Evolutionary conservation across 2,888 invertebrate species (phyloP).

Genomic region (Leptopilina syphax): DNA sequence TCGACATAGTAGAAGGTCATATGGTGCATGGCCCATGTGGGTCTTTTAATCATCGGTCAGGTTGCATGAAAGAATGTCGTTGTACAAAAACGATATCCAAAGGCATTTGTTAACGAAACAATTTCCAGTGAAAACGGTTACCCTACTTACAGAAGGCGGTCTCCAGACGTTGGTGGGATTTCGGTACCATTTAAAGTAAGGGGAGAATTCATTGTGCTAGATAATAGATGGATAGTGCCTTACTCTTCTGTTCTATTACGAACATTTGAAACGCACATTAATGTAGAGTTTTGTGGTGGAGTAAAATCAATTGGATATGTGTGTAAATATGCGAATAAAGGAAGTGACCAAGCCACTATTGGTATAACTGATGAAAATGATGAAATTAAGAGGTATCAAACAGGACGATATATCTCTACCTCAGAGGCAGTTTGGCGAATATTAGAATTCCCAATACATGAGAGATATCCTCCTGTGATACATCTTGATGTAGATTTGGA

Average conservation of each 20-base stretch:
- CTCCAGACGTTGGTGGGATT: constrained; percentile 49
- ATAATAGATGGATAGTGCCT: constrained; percentile 60
- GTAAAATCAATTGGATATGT: constrained; percentile 75
- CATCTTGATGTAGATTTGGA: constrained; percentile 63
- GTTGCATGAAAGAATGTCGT: constrained; percentile 72
- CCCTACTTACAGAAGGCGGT: constrained; percentile 65
- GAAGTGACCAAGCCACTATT: constrained; percentile 58
- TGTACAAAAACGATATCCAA: constrained; percentile 72
- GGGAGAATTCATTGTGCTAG: constrained; percentile 31
- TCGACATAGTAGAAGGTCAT: constrained; percentile 52
- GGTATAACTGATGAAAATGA: constrained; percentile 44
- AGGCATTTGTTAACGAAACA: constrained; percentile 61
- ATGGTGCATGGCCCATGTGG: constrained; percentile 73
- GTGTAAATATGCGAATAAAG: constrained; percentile 70
- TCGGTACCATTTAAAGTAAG: constrained; percentile 45
- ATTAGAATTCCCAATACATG: constrained; percentile 61
- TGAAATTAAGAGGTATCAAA: constrained; percentile 61
- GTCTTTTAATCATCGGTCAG: constrained; percentile 63
- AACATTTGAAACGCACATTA: constrained; percentile 68
- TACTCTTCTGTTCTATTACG: constrained; percentile 58
- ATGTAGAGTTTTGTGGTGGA: constrained; percentile 74
- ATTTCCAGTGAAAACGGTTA: constrained; percentile 66
- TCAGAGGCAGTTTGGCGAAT: constrained; percentile 62
- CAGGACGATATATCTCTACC: constrained; percentile 62
- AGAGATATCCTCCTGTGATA: constrained; percentile 59